Base-by-base conservation (phyloP, 1,140 invertebrate genomes). In the Propsilocerus akamusi region DNA sequence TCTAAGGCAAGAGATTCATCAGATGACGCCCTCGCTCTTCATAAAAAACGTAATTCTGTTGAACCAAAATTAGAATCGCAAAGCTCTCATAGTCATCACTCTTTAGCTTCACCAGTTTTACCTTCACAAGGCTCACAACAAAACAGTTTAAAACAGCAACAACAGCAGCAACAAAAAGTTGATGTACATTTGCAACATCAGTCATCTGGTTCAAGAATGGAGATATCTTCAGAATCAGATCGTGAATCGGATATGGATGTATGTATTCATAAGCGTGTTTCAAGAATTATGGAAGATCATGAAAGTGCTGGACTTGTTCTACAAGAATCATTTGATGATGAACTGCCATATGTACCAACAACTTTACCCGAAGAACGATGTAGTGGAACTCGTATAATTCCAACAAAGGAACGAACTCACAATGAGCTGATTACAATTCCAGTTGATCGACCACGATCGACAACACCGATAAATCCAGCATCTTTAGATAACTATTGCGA, bases 261-360 rank as follows among this genome's bases (percentile, higher is more conserved):
- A 49, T 54, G 52, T 14, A 53, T 57, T 47, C 50, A 57, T 41
- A 60, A 57, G 11, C 34, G 34, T 41, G 34, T 41, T 7, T 41
- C 34, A 20, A n/a, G 34, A 20, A 14, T 32, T 60, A 72, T 66
- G 10, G 66, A 68, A 49, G 74, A 76, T 59, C 67, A 73, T 20
- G 83, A 87, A 58, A 72, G 78, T 49, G 84, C 86, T 49, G 78
- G 80, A 1, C 71, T 91, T 24, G 80, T 85, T 4, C 72, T 81
- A 41, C 83, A 87, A 55, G 84, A 87, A 55, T 86, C 84, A 8
- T 85, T 88, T 54, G 86, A 91, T 53, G 85, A 86, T 50, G 86
- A 90, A 67, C 67, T 90, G 57, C 87, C 87, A 1, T 89, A 86
- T 58, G 76, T 90, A 53, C 85, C 86, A 32, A 90, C 86, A 4